These are phyloP conservation scores for Beroe forskalii DNA, from an alignment of 37 sponge, comb jelly and placozoan species.

Conservation along the genomic window DNA sequence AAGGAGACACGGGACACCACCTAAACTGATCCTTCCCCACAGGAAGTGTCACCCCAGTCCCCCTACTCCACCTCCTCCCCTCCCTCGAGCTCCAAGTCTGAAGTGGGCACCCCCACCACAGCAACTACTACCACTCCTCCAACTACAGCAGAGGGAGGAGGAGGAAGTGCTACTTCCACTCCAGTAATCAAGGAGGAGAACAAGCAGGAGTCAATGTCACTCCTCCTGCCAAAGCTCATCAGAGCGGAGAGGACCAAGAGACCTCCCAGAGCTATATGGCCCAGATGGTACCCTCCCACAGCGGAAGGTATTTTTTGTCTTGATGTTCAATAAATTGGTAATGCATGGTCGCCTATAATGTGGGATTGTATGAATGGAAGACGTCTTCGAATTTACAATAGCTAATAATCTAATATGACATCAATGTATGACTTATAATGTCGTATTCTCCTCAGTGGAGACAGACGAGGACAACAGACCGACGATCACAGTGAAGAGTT, in stretches of 20 bases:
- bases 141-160: not conserved
- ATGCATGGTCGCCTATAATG: no score
- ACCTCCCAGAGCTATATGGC: conserved; percentile 50
- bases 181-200: not conserved
- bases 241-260: conserved; percentile 63
- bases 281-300: conserved; percentile 58
- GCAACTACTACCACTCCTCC: not conserved
- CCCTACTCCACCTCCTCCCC: not conserved
- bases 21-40: no score
- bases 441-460: no score
- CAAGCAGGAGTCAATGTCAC: conserved; percentile 43
- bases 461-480: conserved; percentile 20
- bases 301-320: not conserved
- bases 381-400: no score
- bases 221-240: conserved; percentile 45
- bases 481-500: conserved; percentile 6
- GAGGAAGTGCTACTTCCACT: no score
- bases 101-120: not conserved
- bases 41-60: not conserved
- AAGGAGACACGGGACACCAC: no score
- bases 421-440: no score
- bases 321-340: no score
- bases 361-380: no score
- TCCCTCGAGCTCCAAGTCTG: not conserved
- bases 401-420: no score